Percentiles rank a stretch among this genome's conserved stretches.
Conservation (phyloP, 2,888 invertebrate genomes). For the Carterocephalus palaemon region DNA sequence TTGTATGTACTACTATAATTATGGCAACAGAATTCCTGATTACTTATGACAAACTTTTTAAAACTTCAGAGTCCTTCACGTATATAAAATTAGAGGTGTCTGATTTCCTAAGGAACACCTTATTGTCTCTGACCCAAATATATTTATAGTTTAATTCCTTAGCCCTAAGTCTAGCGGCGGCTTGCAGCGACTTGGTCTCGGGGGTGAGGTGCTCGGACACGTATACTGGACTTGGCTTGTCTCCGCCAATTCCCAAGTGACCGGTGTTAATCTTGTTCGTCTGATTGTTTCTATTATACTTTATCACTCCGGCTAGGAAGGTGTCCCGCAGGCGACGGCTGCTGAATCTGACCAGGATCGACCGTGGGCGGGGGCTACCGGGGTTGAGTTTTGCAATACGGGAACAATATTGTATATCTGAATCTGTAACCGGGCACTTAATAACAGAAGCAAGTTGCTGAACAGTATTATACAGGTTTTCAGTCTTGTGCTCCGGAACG, state of each 20-base stretch:
- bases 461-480: conserved; percentile 21
- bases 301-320: conserved; percentile 23
- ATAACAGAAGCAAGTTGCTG: conserved; percentile 15
- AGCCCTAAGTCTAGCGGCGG: conserved; percentile 22
- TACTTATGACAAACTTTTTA: too few species aligned
- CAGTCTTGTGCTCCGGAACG: conserved; percentile 24
- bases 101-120: conserved; percentile 26
- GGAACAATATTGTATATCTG: conserved; percentile 21
- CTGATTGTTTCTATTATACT: conserved; percentile 26
- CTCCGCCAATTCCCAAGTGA: conserved; percentile 19
- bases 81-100: conserved; percentile 8
- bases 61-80: background rate
- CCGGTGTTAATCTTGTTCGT: conserved; percentile 25
- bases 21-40: too few species aligned
- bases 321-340: conserved; percentile 23
- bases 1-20: too few species aligned
- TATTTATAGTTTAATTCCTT: conserved; percentile 23
- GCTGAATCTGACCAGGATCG: conserved; percentile 28
- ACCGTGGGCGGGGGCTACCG: conserved; percentile 22
- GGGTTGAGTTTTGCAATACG: conserved; percentile 25
- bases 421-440: conserved; percentile 16
- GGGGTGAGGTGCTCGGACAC: conserved; percentile 5
- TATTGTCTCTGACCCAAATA: conserved; percentile 28
- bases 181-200: conserved; percentile 27
- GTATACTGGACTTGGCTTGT: conserved; percentile 21